Evolutionary conservation across 2,113 vertebrate genomes (phyloP), one percentile per base, ranked within the genome.

Genomic region (Arenaria interpres): DNA sequence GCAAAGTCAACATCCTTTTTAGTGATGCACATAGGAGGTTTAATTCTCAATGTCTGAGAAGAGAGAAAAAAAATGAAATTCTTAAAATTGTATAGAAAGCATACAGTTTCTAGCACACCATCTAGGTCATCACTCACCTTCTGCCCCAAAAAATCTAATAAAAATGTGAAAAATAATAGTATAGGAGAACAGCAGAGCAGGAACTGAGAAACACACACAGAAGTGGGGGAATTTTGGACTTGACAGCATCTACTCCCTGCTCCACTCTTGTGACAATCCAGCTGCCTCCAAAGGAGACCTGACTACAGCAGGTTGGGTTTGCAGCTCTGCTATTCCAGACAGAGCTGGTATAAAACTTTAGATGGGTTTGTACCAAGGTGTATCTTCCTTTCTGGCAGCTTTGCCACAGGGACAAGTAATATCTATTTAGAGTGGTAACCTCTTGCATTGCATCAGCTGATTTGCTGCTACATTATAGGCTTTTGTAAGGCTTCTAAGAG

Each of bases 21-120:
- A 18, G 98, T 99, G 98, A 99, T 97, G 95, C 99, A 99, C 99
- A 99, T 98, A 1, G 99, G 98, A 7, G 99, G 99, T 43, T 98
- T 98, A 64, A 99, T 96, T 91, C 99, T 98, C 77, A 99, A 99
- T 8, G 98, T 99, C 99, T 99, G 86, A 77, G 54, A n/a, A 85
- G 78, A 74, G 25, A 77, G 41, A 60, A 45, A 33, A 18, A 63
- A 74, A 20, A 63, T 81, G 12, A 53, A 12, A n/a, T 41, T 4
- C 2, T 84, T 54, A 54, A 54, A 66, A 41, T 28, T 8, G 4
- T 37, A 51, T 9, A 6, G 51, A 66, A 88, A n/a, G 9, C 48
- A 39, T 63, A 69, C 3, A 12, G 8, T 71, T 85, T 82, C 53
- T 67, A 68, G 22, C 51, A 94, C 35, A 51, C 7, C 43, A n/a